Evolutionary conservation across 2,113 vertebrate species (phyloP), one percentile per base, ranked within the genome.

Genomic region (Tachuris rubrigastra): DNA sequence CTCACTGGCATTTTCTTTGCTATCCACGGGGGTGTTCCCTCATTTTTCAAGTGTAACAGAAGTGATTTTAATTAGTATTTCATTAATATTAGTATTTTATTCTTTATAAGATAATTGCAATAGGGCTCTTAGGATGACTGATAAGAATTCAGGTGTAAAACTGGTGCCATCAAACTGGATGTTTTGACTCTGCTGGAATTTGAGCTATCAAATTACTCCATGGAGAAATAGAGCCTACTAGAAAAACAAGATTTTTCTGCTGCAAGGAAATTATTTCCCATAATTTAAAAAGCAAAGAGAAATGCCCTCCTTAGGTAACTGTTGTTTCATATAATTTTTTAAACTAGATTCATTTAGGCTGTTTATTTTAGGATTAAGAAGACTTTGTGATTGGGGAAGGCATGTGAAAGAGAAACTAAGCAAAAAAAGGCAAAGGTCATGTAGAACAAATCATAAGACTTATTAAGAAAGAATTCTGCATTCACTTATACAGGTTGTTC

Each of bases 41-140:
- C 77, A n/a, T n/a, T 85, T 63, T 73, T 82, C 58, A 53, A 41
- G 33, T 41, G 58, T 63, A 69, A 86, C 49, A 60, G 30, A 85
- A 69, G 58, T 74, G 9, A 91, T 91, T 97, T 96, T 86, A 68
- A 76, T 97, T 84, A 89, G 62, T 69, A 49, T 77, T 94, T 89
- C 24, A 74, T 87, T 78, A 81, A 33, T 67, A 49, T 52, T 58
- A 93, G 65, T 87, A 82, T 47, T 55, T 75, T 89, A 22, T 85
- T 93, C 46, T 95, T 82, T 94, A 52, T 53, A 49, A 91, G 42
- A 67, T 74, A 92, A 91, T 56, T 81, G 91, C 53, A 67, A 41
- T 47, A 78, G 85, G 47, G 10, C 66, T 94, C 28, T 91, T n/a
- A 72, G 76, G 69, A 79, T 93, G 85, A 92, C 31, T 95, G 59